Conservation (phyloP, 2,797 vertebrate species). For the Enteromius unitaeniatus region DNA sequence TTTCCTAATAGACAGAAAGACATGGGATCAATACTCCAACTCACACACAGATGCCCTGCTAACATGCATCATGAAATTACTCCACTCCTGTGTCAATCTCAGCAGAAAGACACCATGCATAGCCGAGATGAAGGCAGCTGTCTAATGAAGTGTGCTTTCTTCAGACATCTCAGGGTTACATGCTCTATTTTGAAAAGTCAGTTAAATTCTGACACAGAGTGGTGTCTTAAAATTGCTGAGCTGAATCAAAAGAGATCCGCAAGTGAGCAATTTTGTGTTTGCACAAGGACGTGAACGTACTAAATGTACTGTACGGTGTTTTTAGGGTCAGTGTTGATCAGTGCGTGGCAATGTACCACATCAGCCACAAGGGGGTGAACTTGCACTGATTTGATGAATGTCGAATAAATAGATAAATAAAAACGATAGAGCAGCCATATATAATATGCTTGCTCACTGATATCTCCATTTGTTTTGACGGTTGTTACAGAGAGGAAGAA, state of each 20-base stretch:
- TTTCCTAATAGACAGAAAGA: constrained; percentile 55
- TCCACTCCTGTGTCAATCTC: constrained; percentile 10
- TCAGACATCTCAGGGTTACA: constrained; percentile 11
- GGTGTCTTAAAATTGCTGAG: background rate
- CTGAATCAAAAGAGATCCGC: background rate
- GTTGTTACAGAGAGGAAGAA: background rate
- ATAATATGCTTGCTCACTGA: background rate
- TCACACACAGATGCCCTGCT: constrained; percentile 36
- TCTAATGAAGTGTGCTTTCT: constrained; percentile 25
- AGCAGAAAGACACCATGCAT: constrained; percentile 1
- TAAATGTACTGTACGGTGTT: background rate
- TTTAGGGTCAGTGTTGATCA: background rate
- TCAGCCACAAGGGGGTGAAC: constrained; percentile 20
- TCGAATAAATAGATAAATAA: constrained; percentile 14
- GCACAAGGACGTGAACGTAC: background rate
- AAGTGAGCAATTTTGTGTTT: constrained; percentile 13
- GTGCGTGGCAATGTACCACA: background rate
- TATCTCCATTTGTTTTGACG: constrained; percentile 18
- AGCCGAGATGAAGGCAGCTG: constrained; percentile 1
- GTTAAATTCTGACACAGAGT: constrained; percentile 1
- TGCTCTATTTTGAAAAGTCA: background rate
- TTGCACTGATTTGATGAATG: background rate
- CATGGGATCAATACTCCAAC: constrained; percentile 49
- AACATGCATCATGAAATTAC: constrained; percentile 7
- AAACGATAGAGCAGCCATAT: background rate